phyloP scores from a whole-genome alignment of 2,888 invertebrate genomes.

The Diadromus collaris region DNA sequence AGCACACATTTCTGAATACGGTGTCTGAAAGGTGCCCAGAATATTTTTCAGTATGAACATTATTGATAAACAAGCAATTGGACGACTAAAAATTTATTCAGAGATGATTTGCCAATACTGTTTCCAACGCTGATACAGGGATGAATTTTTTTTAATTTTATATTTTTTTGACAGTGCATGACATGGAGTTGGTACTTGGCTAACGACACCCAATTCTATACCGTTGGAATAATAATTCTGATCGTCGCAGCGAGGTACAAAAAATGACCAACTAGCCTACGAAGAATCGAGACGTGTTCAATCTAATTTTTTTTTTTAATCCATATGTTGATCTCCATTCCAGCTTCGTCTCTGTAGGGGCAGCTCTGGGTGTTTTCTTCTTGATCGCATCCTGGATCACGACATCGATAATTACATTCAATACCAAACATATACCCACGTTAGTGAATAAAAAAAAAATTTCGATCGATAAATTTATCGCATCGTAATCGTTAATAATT shows the following conservation, averaged over 20 bases:
- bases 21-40: too few species aligned
- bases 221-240: constrained; percentile 85
- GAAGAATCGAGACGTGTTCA: neutral
- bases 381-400: constrained; percentile 80
- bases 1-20: too few species aligned
- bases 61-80: too few species aligned
- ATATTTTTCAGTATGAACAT: too few species aligned
- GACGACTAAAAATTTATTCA: too few species aligned
- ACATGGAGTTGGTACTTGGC: constrained; percentile 93
- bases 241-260: constrained; percentile 85
- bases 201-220: constrained; percentile 90
- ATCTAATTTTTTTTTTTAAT: constrained; percentile 1
- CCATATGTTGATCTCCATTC: neutral
- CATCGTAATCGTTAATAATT: constrained; percentile 1
- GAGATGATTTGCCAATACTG: neutral
- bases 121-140: constrained; percentile 13
- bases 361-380: constrained; percentile 76
- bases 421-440: constrained; percentile 73
- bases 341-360: constrained; percentile 69
- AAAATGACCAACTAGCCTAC: neutral
- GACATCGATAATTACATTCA: constrained; percentile 80
- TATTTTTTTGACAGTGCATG: constrained; percentile 83
- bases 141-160: constrained; percentile 15
- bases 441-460: constrained; percentile 61
- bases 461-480: neutral